Percentiles rank a stretch among this genome's conserved stretches.
Evolutionary conservation across 2,888 invertebrate genomes (phyloP).

Genomic region (Tenthredo scrophulariae): DNA sequence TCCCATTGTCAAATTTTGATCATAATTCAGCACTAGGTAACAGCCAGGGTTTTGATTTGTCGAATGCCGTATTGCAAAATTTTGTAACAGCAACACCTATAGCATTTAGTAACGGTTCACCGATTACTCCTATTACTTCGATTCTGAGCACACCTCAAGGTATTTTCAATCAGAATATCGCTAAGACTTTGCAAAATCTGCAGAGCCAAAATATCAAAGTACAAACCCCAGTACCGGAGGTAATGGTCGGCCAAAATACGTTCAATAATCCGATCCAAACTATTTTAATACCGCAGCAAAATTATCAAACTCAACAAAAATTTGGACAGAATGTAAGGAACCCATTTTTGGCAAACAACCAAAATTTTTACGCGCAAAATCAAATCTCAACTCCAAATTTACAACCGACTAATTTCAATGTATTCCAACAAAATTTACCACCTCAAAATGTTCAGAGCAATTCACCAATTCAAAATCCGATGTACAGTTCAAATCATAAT

Average conservation of each 20-base stretch:
- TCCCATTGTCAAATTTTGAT: conserved; percentile 76
- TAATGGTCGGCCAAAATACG: conserved; percentile 73
- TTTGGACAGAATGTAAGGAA: conserved; percentile 61
- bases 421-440: conserved; percentile 1
- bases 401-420: background rate
- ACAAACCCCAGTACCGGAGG: conserved; percentile 68
- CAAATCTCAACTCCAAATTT: conserved; percentile 61
- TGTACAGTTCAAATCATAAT: conserved; percentile 55
- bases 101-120: conserved; percentile 55
- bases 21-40: conserved; percentile 77
- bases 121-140: conserved; percentile 66
- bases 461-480: conserved; percentile 7
- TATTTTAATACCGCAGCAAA: conserved; percentile 64
- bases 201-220: conserved; percentile 63
- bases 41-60: conserved; percentile 79
- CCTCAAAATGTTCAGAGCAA: conserved; percentile 7
- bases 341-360: conserved; percentile 67
- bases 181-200: conserved; percentile 56
- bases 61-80: conserved; percentile 75
- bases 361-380: conserved; percentile 68
- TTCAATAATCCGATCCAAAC: conserved; percentile 70
- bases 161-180: conserved; percentile 50
- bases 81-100: conserved; percentile 63
- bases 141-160: conserved; percentile 64
- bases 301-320: conserved; percentile 60